Evolutionary conservation across 2,113 vertebrate species (phyloP).

Genomic region (Chionis minor): DNA sequence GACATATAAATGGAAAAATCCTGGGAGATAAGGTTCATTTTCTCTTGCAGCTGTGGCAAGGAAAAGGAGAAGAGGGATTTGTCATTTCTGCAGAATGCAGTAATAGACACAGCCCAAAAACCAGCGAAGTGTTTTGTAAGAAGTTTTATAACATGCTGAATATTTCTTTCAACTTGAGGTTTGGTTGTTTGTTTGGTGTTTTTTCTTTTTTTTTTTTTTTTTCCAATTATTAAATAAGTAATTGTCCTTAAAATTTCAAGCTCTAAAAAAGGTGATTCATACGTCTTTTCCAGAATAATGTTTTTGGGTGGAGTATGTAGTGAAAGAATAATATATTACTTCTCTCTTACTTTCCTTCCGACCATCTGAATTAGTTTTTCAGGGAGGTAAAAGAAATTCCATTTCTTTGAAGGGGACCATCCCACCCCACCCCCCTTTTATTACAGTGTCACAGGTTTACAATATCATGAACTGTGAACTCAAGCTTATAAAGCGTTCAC

Average conservation of each 20-base stretch:
- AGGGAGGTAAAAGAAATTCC: not conserved
- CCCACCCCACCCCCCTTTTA: not conserved
- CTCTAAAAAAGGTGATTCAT: not conserved
- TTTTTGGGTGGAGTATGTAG: not conserved
- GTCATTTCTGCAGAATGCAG: not conserved
- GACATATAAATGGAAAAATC: slow-evolving; percentile 26
- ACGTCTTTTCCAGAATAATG: not conserved
- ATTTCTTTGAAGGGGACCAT: not conserved
- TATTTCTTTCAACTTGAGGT: not conserved
- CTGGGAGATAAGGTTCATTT: not conserved
- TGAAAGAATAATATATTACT: not conserved
- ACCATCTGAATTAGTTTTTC: not conserved
- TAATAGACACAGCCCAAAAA: not conserved
- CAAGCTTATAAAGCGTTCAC: not conserved
- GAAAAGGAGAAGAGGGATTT: not conserved
- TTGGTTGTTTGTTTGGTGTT: no score
- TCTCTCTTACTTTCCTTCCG: not conserved
- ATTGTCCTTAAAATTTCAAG: not conserved
- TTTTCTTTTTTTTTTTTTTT: not conserved
- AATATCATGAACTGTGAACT: not conserved
- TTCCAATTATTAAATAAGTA: not conserved
- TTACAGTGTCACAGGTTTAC: not conserved
- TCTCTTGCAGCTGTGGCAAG: not conserved
- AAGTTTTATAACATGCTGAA: not conserved
- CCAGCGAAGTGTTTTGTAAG: not conserved